Evolutionary conservation across 2,888 invertebrate species (phyloP), one percentile per base, ranked within the genome.

Genomic region (Boloria selene): DNA sequence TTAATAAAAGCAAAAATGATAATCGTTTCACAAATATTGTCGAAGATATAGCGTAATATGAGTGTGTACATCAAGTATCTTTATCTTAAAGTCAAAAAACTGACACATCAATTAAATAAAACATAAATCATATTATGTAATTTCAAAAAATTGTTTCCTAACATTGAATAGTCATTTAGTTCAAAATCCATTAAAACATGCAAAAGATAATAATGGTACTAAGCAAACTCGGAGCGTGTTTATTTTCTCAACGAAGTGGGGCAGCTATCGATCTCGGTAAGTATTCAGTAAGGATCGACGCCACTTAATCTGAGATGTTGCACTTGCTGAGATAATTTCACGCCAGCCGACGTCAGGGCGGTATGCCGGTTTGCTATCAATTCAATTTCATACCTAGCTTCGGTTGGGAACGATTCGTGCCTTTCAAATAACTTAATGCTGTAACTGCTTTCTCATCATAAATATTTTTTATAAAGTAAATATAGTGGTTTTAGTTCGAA

Each of bases 251-350:
- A 75, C 74, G 72, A 84, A 85, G 77, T 80, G 76, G 82, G 79
- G 65, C 81, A 76, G 77, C 82, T 79, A 85, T 85, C 81, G 75
- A 77, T 73, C 73, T 69, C 68, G 67, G 71, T 73, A 70, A 72
- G 75, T 83, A 81, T 79, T 77, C 79, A 75, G 73, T 78, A 74
- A 73, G 76, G 78, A 80, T 79, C 77, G 78, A 71, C 74, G 80
- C 72, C 83, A 85, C 80, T 87, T 85, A 85, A 86, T 86, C 84
- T 82, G 71, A 77, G 80, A 84, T 81, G 83, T 83, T 81, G 85
- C 86, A 82, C 81, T 83, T 81, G 77, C 75, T 70, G 73, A 78
- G 79, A 86, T 86, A 86, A 88, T 86, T 87, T 88, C 82, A 85
- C 83, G 86, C 81, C 80, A 75, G 69, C 72, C 79, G 73, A 68